Evolutionary conservation across 2,797 vertebrate species (phyloP), one percentile per base, ranked within the genome.

Genomic region (Hydrocynus forskahlii): DNA sequence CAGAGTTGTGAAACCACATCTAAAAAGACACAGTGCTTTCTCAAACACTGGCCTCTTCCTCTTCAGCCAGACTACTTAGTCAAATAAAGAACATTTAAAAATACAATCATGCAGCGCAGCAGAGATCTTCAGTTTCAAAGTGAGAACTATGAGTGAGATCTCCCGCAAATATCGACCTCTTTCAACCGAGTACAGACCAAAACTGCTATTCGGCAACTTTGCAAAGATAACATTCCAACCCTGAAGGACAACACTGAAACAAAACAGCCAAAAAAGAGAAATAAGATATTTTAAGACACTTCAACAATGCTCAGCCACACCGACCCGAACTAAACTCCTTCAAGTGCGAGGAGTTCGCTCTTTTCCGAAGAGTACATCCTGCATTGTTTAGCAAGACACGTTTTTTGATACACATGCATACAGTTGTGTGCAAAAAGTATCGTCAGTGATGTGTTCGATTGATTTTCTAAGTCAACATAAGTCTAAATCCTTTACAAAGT

Each of bases 1-100:
- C 7, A 6, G 21, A 16, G 74, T 75, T 60, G 73, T 75, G 73
- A 75, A 75, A 75, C 73, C 73, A 48, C 35, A 10, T 48, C 74
- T 48, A 76, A 63, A 76, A 48, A 50, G 14, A 62, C 57, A 62
- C 59, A 50, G 2, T 25, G 43, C 1, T 43, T 64, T 35, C 40
- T 3, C 43, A 75, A 75, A 75, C 57, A 62, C 62, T 48, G 40
- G 7, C 23, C 25, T 64, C 59, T 62, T 64, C 45, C 60, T 50
- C 40, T 35, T 19, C 60, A n/a, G 16, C 38, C 55, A 60, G 40
- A 75, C 40, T 29, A 14, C 59, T 54, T 45, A 76, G 40, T 66
- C 59, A 76, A 76, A 76, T 60, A n/a, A 62, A 76, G 52, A 76
- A 25, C 23, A 45, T 25, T 45, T 45, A 13, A 4, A 68, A 68